phyloP scores from a whole-genome alignment of 2,888 invertebrate species.

The Himalopsyche kuldschensis region DNA sequence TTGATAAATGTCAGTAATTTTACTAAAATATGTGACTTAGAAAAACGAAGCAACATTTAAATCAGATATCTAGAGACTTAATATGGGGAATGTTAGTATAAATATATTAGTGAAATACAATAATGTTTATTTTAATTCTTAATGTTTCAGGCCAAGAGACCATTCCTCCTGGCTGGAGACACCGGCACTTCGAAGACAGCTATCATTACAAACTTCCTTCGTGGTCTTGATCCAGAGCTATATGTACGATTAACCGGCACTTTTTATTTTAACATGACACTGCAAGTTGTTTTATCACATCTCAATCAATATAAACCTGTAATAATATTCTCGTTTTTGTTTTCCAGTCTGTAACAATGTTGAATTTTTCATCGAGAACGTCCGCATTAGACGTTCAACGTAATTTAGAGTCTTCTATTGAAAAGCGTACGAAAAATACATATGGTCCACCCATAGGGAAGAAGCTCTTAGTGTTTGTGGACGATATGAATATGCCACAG shows the following conservation, averaged over 20 bases:
- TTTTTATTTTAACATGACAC: too few species aligned
- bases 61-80: too few species aligned
- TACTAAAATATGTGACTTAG: too few species aligned
- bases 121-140: not conserved
- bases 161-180: slow-evolving; percentile 85
- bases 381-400: slow-evolving; percentile 88
- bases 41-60: too few species aligned
- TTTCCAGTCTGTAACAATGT: slow-evolving; percentile 70
- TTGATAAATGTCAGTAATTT: too few species aligned
- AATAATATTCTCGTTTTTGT: not conserved
- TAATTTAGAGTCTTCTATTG: slow-evolving; percentile 83
- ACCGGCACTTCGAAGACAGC: slow-evolving; percentile 93
- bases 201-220: slow-evolving; percentile 79
- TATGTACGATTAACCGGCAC: slow-evolving; percentile 60
- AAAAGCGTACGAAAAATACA: slow-evolving; percentile 87
- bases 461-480: slow-evolving; percentile 85
- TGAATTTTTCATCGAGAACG: slow-evolving; percentile 91
- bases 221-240: slow-evolving; percentile 67
- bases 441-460: slow-evolving; percentile 91
- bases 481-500: slow-evolving; percentile 94
- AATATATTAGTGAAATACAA: not conserved
- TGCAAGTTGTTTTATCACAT: too few species aligned
- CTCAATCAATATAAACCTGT: too few species aligned
- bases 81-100: too few species aligned
- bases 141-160: slow-evolving; percentile 64